Base-by-base conservation (phyloP, 2,888 invertebrate species). In the Liopterus haemorrhoidalis region DNA sequence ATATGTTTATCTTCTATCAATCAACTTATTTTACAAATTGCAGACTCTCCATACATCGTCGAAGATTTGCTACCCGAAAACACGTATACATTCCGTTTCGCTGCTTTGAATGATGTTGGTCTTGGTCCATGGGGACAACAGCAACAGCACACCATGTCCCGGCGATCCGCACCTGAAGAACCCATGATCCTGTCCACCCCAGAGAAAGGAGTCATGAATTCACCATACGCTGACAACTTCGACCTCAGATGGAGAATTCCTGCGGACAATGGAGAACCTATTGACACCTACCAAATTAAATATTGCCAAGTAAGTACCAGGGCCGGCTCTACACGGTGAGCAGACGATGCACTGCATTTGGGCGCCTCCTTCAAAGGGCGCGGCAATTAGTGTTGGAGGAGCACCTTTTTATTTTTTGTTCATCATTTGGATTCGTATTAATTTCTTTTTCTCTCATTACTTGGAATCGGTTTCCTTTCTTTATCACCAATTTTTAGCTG, bases 191-290 rank as follows among this genome's bases (percentile, higher is more conserved):
- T 79, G 35, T 69, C 73, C 33, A 69, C 71, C 32, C 67, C 70
- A 33, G 71, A 73, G 16, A 70, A 70, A 31, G 64, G 65, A 18
- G 71, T 76, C 11, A 71, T 75, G 1, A 64, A 69, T 3, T 82
- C 82, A 27, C 74, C 74, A 28, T 89, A 80, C 64, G 82, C 82
- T 18, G 83, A 87, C 68, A 82, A 81, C 62, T 90, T 81, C 62
- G 86, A 89, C 60, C 66, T 92, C 14, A 75, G 81, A 60, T 93
- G 92, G 92, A 80, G 79, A 58, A 79, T 85, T 38, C 91, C 92
- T 0, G 81, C 83, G 38, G 86, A 92, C 62, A 93, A 93, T 67
- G 93, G 93, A 5, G 89, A 89, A 68, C 85, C 83, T 18, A 91
- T 93, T 60, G 84, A 87, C 62, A 74, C 74, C 65, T 93, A 91